Conservation (phyloP, 1,140 invertebrate genomes). For the Drosophila kanapiae region DNA sequence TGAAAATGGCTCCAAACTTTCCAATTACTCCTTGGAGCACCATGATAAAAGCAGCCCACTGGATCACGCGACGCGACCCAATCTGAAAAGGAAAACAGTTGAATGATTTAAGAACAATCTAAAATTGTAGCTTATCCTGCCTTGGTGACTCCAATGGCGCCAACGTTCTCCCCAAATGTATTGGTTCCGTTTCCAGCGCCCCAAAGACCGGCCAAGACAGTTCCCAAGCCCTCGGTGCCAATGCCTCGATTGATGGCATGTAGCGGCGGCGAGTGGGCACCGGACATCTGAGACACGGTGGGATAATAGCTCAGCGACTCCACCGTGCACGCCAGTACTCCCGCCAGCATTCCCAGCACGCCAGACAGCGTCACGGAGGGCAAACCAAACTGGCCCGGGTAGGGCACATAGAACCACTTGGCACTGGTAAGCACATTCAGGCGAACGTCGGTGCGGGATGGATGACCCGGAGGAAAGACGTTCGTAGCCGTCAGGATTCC, state of each 20-base stretch:
- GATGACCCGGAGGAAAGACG: slow-evolving; percentile 89
- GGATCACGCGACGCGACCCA: slow-evolving; percentile 94
- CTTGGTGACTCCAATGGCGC: slow-evolving; percentile 92
- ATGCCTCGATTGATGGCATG: slow-evolving; percentile 96
- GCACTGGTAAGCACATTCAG: slow-evolving; percentile 90
- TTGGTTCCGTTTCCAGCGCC: slow-evolving; percentile 95
- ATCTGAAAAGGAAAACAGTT: slow-evolving; percentile 87
- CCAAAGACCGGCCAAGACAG: slow-evolving; percentile 92
- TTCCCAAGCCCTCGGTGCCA: slow-evolving; percentile 93
- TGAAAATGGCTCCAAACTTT: slow-evolving; percentile 94
- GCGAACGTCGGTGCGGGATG: slow-evolving; percentile 92
- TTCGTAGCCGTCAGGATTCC: slow-evolving; percentile 90
- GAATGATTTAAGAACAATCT: neutral
- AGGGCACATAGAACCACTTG: slow-evolving; percentile 94
- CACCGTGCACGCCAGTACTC: slow-evolving; percentile 93
- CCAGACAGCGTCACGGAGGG: slow-evolving; percentile 89
- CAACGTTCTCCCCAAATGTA: slow-evolving; percentile 95
- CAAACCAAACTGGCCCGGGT: slow-evolving; percentile 95
- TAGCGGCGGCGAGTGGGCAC: slow-evolving; percentile 92
- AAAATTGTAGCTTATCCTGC: slow-evolving; percentile 60
- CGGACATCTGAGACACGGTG: slow-evolving; percentile 93
- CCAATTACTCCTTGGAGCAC: slow-evolving; percentile 92
- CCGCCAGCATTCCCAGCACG: slow-evolving; percentile 93
- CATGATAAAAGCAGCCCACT: slow-evolving; percentile 92
- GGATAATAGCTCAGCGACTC: slow-evolving; percentile 96